Percentiles rank a stretch among this genome's conserved stretches.
These are phyloP conservation scores for Trachymyrmex cornetzi DNA, from an alignment of 1,140 invertebrate species.

Conservation along the genomic window DNA sequence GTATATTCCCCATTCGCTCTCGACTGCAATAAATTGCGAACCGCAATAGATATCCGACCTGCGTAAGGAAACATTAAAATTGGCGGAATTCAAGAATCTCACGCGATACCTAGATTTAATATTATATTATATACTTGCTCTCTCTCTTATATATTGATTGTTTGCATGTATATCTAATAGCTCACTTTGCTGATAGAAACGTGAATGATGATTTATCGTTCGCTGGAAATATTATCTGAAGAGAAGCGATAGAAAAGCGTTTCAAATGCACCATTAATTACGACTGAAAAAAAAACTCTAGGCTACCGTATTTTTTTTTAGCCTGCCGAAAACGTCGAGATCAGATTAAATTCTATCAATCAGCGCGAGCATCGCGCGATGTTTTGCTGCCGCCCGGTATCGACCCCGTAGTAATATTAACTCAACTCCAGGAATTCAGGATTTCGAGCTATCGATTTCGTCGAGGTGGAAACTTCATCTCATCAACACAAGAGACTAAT, in stretches of 20 bases:
- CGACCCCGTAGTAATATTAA: conserved; percentile 51
- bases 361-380: conserved; percentile 31
- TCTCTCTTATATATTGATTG: conserved; percentile 9
- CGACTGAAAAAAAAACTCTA: neutral
- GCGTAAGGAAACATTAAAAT: conserved; percentile 15
- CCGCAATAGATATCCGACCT: conserved; percentile 9
- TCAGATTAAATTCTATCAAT: conserved; percentile 62
- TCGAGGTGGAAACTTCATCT: conserved; percentile 7
- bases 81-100: neutral
- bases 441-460: conserved; percentile 48
- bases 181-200: neutral
- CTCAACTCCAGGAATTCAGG: conserved; percentile 38
- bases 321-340: conserved; percentile 9
- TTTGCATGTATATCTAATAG: neutral
- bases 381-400: conserved; percentile 40
- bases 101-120: neutral
- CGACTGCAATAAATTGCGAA: conserved; percentile 31
- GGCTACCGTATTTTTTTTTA: conserved; percentile 16
- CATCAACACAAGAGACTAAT: conserved; percentile 22
- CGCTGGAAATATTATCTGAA: conserved; percentile 28
- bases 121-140: conserved; percentile 2
- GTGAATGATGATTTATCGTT: conserved; percentile 17
- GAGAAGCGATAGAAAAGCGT: neutral
- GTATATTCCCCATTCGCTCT: neutral
- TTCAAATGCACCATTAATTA: conserved; percentile 38